These are phyloP conservation scores for Heteronetta atricapilla DNA, from an alignment of 2,113 vertebrate genomes.

Conservation along the genomic window DNA sequence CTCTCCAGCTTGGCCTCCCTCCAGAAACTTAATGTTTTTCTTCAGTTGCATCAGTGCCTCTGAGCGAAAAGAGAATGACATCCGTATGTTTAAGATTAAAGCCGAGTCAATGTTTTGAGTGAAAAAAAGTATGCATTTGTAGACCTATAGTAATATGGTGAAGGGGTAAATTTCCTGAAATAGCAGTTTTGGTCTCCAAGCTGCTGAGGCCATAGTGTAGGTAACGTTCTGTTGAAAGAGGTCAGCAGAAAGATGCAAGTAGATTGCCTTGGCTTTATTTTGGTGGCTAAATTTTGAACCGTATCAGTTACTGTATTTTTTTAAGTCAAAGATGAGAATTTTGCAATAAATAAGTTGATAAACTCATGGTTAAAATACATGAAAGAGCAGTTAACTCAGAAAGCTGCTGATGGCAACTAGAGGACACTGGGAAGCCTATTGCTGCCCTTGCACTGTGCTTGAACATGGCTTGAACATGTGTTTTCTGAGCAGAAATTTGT, in stretches of 20 bases:
- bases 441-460: background rate
- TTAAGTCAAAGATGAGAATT: background rate
- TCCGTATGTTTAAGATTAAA: conserved; percentile 50
- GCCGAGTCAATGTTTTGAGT: conserved; percentile 10
- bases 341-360: background rate
- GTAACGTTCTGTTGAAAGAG: background rate
- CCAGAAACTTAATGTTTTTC: conserved; percentile 51
- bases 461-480: background rate
- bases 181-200: background rate
- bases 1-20: conserved; percentile 25
- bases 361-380: background rate
- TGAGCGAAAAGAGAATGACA: conserved; percentile 53
- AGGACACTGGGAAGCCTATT: background rate
- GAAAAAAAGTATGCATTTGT: background rate
- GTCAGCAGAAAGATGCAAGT: background rate
- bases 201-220: background rate
- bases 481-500: background rate
- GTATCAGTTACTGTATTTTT: background rate
- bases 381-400: background rate
- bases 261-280: background rate
- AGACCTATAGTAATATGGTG: background rate
- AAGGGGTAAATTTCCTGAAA: background rate
- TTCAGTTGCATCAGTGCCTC: conserved; percentile 48
- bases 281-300: background rate
- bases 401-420: background rate